These are phyloP conservation scores for Scaptomyza pallida DNA, from an alignment of 1,140 invertebrate genomes.

Conservation along the genomic window DNA sequence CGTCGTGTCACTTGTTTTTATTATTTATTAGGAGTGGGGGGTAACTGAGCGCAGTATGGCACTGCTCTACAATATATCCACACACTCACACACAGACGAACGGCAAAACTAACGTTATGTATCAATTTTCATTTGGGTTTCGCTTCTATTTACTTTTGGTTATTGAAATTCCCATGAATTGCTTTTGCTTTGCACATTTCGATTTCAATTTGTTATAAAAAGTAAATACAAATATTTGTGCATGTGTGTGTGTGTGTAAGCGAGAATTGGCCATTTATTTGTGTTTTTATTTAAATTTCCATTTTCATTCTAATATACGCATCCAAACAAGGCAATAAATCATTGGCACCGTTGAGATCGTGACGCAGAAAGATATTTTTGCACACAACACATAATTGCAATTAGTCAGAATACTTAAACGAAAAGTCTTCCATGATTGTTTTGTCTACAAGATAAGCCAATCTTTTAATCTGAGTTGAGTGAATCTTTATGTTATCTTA, in stretches of 20 bases:
- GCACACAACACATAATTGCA: constrained; percentile 2
- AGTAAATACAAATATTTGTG: constrained; percentile 4
- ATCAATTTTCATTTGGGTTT: constrained; percentile 63
- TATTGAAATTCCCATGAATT: constrained; percentile 41
- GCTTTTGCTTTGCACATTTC: constrained; percentile 39
- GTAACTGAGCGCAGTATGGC: background rate
- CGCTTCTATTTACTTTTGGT: constrained; percentile 52
- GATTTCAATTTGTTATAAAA: constrained; percentile 41
- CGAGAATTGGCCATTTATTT: constrained; percentile 26
- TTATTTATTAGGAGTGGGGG: constrained; percentile 26
- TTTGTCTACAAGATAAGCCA: background rate
- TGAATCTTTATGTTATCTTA: no score
- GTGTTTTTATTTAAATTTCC: constrained; percentile 15
- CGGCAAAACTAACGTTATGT: constrained; percentile 20
- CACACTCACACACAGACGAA: constrained; percentile 24
- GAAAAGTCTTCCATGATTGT: background rate
- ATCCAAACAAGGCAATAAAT: constrained; percentile 24
- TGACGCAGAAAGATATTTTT: constrained; percentile 22
- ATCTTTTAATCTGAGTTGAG: background rate
- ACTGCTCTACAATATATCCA: background rate
- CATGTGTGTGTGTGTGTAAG: background rate
- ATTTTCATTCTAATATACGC: constrained; percentile 24
- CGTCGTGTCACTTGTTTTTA: constrained; percentile 43
- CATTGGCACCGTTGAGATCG: constrained; percentile 8
- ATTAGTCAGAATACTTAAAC: background rate